phyloP scores from a whole-genome alignment of 2,113 vertebrate species.

The Rostratula benghalensis region DNA sequence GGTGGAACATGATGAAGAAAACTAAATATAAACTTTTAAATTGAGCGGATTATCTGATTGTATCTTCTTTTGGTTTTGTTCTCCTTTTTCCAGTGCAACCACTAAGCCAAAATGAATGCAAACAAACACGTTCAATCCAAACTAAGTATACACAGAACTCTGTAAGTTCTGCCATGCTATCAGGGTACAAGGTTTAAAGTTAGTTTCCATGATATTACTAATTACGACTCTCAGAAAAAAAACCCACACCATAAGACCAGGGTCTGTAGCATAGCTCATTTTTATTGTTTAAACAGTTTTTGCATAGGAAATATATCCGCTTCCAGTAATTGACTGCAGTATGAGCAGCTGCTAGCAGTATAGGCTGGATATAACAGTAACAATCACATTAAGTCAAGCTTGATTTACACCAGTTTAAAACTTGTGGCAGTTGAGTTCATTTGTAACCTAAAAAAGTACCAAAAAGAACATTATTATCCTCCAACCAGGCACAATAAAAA shows the following conservation, averaged over 20 bases:
- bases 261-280: constrained; percentile 99
- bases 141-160: not conserved
- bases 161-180: not conserved
- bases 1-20: not conserved
- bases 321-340: constrained; percentile 99
- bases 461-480: constrained; percentile 79
- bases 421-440: constrained; percentile 98
- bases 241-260: constrained; percentile 45
- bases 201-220: constrained; percentile 12
- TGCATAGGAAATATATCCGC: constrained; percentile 99
- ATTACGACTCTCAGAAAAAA: not conserved
- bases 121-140: not conserved
- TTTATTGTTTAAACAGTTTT: constrained; percentile 99
- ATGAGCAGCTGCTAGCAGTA: constrained; percentile 99
- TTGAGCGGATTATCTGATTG: not conserved
- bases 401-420: constrained; percentile 99
- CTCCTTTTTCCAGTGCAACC: not conserved
- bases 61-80: not conserved
- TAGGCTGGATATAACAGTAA: constrained; percentile 99
- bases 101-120: not conserved
- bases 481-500: constrained; percentile 79
- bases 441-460: constrained; percentile 82
- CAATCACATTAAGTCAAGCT: constrained; percentile 99
- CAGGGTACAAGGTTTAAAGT: not conserved
- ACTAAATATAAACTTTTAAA: not conserved